phyloP scores from a whole-genome alignment of 2,888 invertebrate genomes.

The Druceiella hillmani region DNA sequence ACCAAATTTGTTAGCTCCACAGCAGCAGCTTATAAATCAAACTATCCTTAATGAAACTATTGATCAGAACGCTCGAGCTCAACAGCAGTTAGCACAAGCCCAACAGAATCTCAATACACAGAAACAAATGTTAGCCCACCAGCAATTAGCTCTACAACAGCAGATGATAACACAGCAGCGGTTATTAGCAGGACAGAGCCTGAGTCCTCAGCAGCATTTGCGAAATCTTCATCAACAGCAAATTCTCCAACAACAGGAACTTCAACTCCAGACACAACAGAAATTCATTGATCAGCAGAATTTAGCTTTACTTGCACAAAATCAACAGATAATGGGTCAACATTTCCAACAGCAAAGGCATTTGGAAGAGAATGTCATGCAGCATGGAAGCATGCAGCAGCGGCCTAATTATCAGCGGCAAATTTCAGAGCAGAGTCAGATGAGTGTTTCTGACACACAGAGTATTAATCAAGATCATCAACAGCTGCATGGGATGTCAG shows the following conservation, averaged over 20 bases:
- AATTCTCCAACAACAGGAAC: constrained; percentile 47
- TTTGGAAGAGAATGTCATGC: constrained; percentile 42
- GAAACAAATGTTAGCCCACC: constrained; percentile 45
- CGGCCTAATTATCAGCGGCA: constrained; percentile 43
- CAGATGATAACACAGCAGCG: constrained; percentile 45
- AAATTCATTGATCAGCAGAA: constrained; percentile 54
- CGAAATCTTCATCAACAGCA: constrained; percentile 47
- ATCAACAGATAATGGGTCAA: constrained; percentile 48
- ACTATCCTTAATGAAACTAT: constrained; percentile 32
- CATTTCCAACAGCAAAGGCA: too few species aligned
- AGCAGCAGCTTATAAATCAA: constrained; percentile 35
- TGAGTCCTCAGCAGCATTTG: constrained; percentile 43
- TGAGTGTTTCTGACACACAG: constrained; percentile 36
- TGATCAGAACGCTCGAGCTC: constrained; percentile 41
- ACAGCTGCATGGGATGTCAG: constrained; percentile 28
- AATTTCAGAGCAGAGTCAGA: constrained; percentile 44
- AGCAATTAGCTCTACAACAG: constrained; percentile 46
- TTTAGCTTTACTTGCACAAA: constrained; percentile 46
- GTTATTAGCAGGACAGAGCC: constrained; percentile 42
- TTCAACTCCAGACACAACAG: constrained; percentile 49
- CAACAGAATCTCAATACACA: constrained; percentile 48
- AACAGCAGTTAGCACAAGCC: constrained; percentile 42
- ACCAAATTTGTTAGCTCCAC: constrained; percentile 30
- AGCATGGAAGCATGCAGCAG: constrained; percentile 33
- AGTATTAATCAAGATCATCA: constrained; percentile 32